Evolutionary conservation across 2,113 vertebrate species (phyloP), one percentile per base, ranked within the genome.

Genomic region (Machaerirhynchus nigripectus): DNA sequence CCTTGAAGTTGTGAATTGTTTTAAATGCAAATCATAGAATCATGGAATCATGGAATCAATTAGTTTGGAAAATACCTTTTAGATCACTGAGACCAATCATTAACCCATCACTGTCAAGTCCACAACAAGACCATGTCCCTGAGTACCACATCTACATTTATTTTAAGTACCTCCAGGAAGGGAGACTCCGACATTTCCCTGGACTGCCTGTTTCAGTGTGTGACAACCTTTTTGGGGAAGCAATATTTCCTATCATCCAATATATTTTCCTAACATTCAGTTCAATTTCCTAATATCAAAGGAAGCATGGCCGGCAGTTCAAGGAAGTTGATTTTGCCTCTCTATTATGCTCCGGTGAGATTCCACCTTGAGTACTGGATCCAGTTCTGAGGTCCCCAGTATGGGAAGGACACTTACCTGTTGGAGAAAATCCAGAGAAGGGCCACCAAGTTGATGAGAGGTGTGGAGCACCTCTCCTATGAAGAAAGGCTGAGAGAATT

Each of bases 111-210:
- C n/a, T 60, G 16, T 28, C 39, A 68, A 68, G 53, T 9, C 21
- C 30, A 30, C 24, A 9, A 47, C 24, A 40, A 53, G 75, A 53
- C 11, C 30, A n/a, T 2, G 4, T n/a, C 19, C 16, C 53, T 24
- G 30, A 60, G 28, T n/a, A 17, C 20, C n/a, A 26, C 28, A 61
- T 8, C 11, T 26, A 46, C 14, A 8, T 2, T 4, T 28, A 64
- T 46, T 68, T 68, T 47, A 76, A 61, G 7, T 30, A 19, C 14
- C 16, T 35, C 19, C 17, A 35, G 17, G 55, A 59, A 68, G 14
- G 4, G 6, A 68, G 1, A 53, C 27, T 39, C 19, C 0, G 0
- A 5, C 7, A 14, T n/a, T 53, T 68, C 15, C 13, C 20, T 6
- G 2, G 33, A 19, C 11, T 67, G 11, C 9, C 10, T 46, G 3